Conservation (phyloP, 2,113 vertebrate genomes). For the Grantiella picta region DNA sequence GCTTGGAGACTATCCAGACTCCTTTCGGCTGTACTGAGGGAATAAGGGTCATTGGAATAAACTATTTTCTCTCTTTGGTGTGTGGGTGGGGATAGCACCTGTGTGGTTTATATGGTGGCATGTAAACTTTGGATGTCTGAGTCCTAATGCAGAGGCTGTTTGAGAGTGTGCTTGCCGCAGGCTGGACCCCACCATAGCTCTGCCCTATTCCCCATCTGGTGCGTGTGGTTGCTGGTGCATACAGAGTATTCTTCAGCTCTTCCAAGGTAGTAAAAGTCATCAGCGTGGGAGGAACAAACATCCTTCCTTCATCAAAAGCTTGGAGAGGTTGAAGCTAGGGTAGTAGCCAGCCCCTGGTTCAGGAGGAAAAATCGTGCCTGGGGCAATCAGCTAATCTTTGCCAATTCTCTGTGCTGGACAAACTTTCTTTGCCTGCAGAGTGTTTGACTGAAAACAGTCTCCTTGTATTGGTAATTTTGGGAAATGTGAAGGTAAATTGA, state of each 20-base stretch:
- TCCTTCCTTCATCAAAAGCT: not conserved
- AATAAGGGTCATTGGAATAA: not conserved
- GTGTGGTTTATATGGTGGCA: not conserved
- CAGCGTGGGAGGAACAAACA: not conserved
- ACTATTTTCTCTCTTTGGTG: not conserved
- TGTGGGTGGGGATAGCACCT: not conserved
- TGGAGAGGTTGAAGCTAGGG: not conserved
- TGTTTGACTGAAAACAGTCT: not conserved
- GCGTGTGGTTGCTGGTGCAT: not conserved
- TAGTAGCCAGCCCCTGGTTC: not conserved
- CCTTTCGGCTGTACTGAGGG: not conserved
- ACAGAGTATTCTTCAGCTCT: not conserved
- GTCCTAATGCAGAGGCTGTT: not conserved
- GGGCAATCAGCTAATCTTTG: not conserved
- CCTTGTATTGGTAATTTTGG: not conserved
- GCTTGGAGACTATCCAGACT: not conserved
- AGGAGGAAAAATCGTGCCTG: not conserved
- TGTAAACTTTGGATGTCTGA: not conserved
- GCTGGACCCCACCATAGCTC: not conserved
- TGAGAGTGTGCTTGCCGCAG: fast-evolving
- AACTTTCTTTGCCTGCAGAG: not conserved
- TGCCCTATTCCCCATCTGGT: fast-evolving
- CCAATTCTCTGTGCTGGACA: not conserved
- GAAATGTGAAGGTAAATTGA: not conserved
- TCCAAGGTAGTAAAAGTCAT: not conserved